phyloP scores from a whole-genome alignment of 2,113 vertebrate genomes.

The Gnathonemus longibarbis region DNA sequence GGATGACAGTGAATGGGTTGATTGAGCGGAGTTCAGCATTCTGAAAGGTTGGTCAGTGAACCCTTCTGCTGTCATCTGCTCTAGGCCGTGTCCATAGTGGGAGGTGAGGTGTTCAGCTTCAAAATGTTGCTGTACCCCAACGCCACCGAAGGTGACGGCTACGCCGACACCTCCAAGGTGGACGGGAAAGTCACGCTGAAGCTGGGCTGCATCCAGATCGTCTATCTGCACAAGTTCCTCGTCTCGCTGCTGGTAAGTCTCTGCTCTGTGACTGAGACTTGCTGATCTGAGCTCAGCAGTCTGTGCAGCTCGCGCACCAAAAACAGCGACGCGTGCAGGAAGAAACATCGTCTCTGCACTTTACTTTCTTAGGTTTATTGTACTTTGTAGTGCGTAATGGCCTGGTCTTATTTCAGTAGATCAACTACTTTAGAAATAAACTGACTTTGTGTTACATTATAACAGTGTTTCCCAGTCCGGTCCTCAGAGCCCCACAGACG shows the following conservation, averaged over 20 bases:
- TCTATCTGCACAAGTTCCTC: constrained; percentile 91
- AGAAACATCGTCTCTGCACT: background rate
- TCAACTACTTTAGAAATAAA: background rate
- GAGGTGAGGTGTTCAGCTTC: constrained; percentile 94
- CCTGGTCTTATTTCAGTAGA: background rate
- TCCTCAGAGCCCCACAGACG: background rate
- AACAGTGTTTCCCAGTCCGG: background rate
- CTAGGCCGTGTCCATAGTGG: constrained; percentile 88
- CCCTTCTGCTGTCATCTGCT: background rate
- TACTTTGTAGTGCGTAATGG: background rate
- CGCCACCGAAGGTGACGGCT: constrained; percentile 76
- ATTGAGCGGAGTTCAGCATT: background rate
- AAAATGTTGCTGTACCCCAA: constrained; percentile 72
- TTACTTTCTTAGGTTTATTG: background rate
- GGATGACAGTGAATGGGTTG: background rate
- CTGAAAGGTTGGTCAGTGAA: background rate
- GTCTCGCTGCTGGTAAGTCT: constrained; percentile 78
- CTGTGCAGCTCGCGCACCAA: background rate
- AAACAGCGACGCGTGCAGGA: background rate
- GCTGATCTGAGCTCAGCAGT: background rate
- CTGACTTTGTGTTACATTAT: background rate
- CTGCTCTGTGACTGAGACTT: too few relatives aligned
- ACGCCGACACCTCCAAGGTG: constrained; percentile 76
- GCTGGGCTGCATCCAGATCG: constrained; percentile 87
- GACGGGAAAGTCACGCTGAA: constrained; percentile 77